phyloP scores from a whole-genome alignment of 2,797 vertebrate species.

The Poecilia gillii region DNA sequence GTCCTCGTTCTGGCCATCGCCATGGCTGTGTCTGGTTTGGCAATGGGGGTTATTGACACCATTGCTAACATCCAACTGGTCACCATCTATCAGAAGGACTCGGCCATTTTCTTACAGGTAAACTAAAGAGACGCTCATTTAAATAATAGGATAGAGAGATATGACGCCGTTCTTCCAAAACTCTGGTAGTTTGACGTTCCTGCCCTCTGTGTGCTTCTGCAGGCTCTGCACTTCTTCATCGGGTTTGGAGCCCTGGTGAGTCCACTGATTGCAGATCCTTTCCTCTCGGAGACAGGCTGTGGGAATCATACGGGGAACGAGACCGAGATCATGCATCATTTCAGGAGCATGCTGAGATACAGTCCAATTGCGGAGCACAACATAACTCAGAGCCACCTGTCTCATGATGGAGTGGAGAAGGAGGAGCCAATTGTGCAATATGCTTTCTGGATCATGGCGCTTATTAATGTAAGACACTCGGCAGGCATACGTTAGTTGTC shows the following conservation, averaged over 20 bases:
- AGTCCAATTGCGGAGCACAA: constrained; percentile 78
- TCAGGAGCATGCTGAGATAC: constrained; percentile 83
- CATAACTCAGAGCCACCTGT: constrained; percentile 75
- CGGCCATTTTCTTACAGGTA: constrained; percentile 95
- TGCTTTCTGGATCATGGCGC: constrained; percentile 99
- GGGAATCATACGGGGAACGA: constrained; percentile 85
- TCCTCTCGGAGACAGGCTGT: constrained; percentile 92
- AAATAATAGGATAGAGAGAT: constrained; percentile 9
- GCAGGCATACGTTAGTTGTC: not conserved
- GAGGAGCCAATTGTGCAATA: constrained; percentile 86
- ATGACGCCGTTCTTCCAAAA: constrained; percentile 8
- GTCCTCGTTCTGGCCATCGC: constrained; percentile 90
- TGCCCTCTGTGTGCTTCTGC: constrained; percentile 40
- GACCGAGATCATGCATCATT: constrained; percentile 80
- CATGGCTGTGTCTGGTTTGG: constrained; percentile 93
- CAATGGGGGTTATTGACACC: constrained; percentile 97
- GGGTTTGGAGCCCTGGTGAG: constrained; percentile 95
- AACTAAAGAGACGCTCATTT: constrained; percentile 21
- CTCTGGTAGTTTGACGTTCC: constrained; percentile 26
- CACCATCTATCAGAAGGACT: constrained; percentile 95
- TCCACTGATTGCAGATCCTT: constrained; percentile 96
- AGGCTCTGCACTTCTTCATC: constrained; percentile 98
- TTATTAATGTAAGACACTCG: constrained; percentile 89
- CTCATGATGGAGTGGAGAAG: constrained; percentile 66
- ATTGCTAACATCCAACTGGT: constrained; percentile 97